Base-by-base conservation (phyloP, 2,797 vertebrate species). In the Tauraco hartlaubi region DNA sequence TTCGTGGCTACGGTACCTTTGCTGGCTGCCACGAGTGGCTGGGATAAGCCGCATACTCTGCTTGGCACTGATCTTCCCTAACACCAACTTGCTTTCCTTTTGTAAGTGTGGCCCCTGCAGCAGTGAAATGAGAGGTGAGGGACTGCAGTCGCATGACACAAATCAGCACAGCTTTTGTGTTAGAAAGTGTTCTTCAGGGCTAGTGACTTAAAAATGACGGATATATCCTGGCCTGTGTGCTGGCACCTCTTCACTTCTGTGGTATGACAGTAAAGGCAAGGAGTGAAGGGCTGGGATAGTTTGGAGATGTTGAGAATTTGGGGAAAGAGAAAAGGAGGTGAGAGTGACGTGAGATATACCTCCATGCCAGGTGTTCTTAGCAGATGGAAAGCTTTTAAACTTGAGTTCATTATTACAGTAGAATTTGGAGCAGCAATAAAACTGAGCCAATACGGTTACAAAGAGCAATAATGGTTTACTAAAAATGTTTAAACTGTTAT, bases 331-430 rank as follows among this genome's bases (percentile, higher is more conserved):
- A 41, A n/a, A 51, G 56, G 46, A 18, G 63, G 31, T 0, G 0
- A 55, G 22, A 63, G 6, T 41, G 68, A 63, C 39, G 74, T 71
- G 26, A 91, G 71, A 25, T 23, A 5, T 44, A 72, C 5, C 20
- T 11, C 39, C 20, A 9, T 35, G 49, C 29, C 64, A 81, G 7
- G 28, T 68, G 79, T 89, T 68, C 66, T 25, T 58, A 75, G 62
- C 79, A 88, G 62, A 43, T 37, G n/a, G 64, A 66, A 72, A 44
- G 51, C 51, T 73, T 92, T 58, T 68, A 66, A 90, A 76, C 74
- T 54, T 49, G 55, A 67, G 18, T 59, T 90, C 15, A 25, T 33
- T 84, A 39, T 72, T 77, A 52, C 31, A 83, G 33, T 80, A 21
- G 69, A 62, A 73, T 66, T 64, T 35, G 35, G 41, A 79, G 43